Percentiles rank a stretch among this genome's conserved stretches.
Conservation (phyloP, 2,888 invertebrate species). For the Perizoma flavofasciatum region DNA sequence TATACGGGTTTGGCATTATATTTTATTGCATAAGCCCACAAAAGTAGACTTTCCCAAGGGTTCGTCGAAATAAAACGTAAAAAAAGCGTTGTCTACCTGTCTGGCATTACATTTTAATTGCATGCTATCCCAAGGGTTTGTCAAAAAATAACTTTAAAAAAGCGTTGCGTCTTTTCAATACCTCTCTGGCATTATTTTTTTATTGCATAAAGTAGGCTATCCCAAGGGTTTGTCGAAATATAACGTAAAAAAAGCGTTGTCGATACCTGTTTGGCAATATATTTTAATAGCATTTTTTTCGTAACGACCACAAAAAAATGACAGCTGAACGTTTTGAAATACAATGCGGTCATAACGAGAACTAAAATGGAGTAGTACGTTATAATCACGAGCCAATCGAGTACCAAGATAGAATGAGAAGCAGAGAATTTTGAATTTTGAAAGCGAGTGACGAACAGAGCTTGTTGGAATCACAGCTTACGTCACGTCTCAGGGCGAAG, state of each 20-base stretch:
- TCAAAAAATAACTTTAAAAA: too few species aligned
- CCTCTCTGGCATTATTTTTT: too few species aligned
- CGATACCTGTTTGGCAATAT: not conserved
- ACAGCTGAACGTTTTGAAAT: slow-evolving; percentile 25
- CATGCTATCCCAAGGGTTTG: too few species aligned
- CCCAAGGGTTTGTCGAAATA: too few species aligned
- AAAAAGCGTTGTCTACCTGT: too few species aligned
- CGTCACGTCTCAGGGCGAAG: slow-evolving; percentile 31
- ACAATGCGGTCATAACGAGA: slow-evolving; percentile 34
- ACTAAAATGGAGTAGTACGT: slow-evolving; percentile 25
- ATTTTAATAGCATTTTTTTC: not conserved
- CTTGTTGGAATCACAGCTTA: slow-evolving; percentile 20
- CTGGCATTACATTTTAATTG: too few species aligned
- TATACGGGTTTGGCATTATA: not conserved
- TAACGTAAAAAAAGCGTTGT: too few species aligned
- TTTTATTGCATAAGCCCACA: too few species aligned
- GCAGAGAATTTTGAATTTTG: slow-evolving; percentile 41
- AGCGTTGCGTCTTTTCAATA: too few species aligned
- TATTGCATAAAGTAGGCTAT: too few species aligned
- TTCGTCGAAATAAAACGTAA: too few species aligned
- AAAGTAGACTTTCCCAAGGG: too few species aligned
- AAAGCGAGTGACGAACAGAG: slow-evolving; percentile 29
- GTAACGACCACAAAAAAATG: not conserved
- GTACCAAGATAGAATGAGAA: slow-evolving; percentile 40
- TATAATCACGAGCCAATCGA: slow-evolving; percentile 49